A percentile compares a stretch with the other conserved stretches of the same genome.
Evolutionary conservation across 2,888 invertebrate species (phyloP).

Genomic region (Tuberolachnus salignus): DNA sequence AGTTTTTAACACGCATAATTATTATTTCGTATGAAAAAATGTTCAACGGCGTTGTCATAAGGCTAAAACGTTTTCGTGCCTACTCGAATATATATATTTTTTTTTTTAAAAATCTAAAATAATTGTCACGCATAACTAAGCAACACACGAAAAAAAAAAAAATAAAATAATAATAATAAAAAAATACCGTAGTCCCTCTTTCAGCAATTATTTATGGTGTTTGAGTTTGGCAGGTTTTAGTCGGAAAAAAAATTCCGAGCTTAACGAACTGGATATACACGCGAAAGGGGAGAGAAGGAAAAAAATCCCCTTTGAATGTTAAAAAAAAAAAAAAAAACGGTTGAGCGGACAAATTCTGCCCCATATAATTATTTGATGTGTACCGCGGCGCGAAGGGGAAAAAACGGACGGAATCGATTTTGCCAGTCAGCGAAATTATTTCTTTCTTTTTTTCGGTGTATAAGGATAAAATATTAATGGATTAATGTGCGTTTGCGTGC

Average conservation of each 20-base stretch:
- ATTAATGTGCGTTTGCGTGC: slow-evolving; percentile 41
- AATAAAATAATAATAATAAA: too few relatives aligned
- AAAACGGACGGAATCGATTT: slow-evolving; percentile 42
- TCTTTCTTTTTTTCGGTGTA: slow-evolving; percentile 33
- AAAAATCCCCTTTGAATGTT: slow-evolving; percentile 40
- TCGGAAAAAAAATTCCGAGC: slow-evolving; percentile 29
- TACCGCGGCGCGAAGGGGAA: slow-evolving; percentile 7
- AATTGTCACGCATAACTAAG: neutral
- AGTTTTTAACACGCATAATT: neutral
- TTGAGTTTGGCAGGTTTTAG: slow-evolving; percentile 39
- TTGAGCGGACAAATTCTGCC: slow-evolving; percentile 43
- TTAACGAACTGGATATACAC: slow-evolving; percentile 46
- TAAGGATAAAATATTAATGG: slow-evolving; percentile 39
- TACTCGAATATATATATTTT: neutral
- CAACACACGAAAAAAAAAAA: neutral
- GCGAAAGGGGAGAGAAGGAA: neutral
- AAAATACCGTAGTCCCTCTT: neutral
- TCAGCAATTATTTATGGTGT: slow-evolving; percentile 40
- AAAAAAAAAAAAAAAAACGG: slow-evolving; percentile 56
- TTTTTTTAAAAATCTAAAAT: neutral
- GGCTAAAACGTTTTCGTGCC: neutral
- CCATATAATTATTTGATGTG: slow-evolving; percentile 49
- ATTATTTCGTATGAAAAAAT: neutral
- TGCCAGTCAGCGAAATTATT: slow-evolving; percentile 46
- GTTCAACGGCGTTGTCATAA: too few relatives aligned